A percentile compares a stretch with the other conserved stretches of the same genome.
Evolutionary conservation across 92 coral and sea anemone species (phyloP).

Genomic region (Pocillopora meandrina): DNA sequence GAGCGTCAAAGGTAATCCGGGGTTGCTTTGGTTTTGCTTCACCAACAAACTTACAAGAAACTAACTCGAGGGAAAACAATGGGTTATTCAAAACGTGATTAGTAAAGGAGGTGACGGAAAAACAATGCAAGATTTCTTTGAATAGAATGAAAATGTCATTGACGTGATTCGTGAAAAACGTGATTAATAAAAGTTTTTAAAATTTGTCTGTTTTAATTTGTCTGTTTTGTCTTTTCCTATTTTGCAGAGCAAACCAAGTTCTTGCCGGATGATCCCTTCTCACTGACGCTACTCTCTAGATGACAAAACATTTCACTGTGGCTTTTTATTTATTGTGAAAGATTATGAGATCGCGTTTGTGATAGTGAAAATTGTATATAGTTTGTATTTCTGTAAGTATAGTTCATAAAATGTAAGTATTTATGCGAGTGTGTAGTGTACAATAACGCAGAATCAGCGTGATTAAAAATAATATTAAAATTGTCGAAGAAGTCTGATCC

Average conservation of each 20-base stretch:
- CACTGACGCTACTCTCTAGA: slow-evolving; percentile 60
- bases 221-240: not conserved
- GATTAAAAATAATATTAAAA: not conserved
- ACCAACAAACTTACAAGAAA: too few species aligned
- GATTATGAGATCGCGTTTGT: not conserved
- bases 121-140: too few species aligned
- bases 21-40: too few species aligned
- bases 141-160: too few species aligned
- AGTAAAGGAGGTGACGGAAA: too few species aligned
- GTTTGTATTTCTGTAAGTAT: not conserved
- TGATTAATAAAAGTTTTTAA: too few species aligned
- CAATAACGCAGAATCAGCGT: not conserved
- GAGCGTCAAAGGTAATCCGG: too few species aligned
- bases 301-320: not conserved
- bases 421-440: not conserved
- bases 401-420: not conserved
- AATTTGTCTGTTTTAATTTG: not conserved
- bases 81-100: too few species aligned
- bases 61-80: too few species aligned
- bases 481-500: not conserved
- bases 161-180: too few species aligned
- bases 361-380: slow-evolving; percentile 17
- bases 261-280: slow-evolving; percentile 82
- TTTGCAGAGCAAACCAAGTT: slow-evolving; percentile 68
- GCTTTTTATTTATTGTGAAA: not conserved